Conservation (phyloP, 1,140 invertebrate genomes). For the Apolygus lucorum region DNA sequence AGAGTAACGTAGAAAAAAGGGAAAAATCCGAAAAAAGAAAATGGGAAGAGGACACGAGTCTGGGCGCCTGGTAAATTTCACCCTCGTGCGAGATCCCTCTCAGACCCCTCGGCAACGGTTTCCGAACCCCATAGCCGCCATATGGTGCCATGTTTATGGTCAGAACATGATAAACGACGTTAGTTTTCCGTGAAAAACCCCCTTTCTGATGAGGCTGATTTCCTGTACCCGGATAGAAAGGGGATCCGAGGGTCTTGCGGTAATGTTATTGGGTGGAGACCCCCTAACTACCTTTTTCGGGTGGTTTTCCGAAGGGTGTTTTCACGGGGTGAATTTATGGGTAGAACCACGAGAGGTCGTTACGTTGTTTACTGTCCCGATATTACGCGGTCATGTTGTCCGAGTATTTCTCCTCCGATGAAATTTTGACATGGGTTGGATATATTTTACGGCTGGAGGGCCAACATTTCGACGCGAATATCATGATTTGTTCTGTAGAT, state of each 20-base stretch:
- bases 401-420: too few relatives aligned
- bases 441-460: too few relatives aligned
- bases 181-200: background rate
- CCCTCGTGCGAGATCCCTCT: background rate
- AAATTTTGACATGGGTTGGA: too few relatives aligned
- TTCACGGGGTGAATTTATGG: too few relatives aligned
- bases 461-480: too few relatives aligned
- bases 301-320: too few relatives aligned
- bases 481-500: too few relatives aligned
- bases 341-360: too few relatives aligned
- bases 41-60: background rate
- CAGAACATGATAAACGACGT: constrained; percentile 19
- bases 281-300: too few relatives aligned
- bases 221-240: background rate
- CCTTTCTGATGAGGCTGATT: constrained; percentile 22
- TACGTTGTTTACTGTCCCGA: too few relatives aligned
- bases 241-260: background rate
- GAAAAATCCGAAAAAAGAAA: background rate
- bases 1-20: background rate
- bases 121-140: background rate
- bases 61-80: background rate
- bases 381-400: too few relatives aligned
- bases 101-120: background rate
- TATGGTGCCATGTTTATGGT: constrained; percentile 11
- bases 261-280: constrained; percentile 15